phyloP scores from a whole-genome alignment of 1,140 invertebrate genomes.

The Drosophila albomicans region DNA sequence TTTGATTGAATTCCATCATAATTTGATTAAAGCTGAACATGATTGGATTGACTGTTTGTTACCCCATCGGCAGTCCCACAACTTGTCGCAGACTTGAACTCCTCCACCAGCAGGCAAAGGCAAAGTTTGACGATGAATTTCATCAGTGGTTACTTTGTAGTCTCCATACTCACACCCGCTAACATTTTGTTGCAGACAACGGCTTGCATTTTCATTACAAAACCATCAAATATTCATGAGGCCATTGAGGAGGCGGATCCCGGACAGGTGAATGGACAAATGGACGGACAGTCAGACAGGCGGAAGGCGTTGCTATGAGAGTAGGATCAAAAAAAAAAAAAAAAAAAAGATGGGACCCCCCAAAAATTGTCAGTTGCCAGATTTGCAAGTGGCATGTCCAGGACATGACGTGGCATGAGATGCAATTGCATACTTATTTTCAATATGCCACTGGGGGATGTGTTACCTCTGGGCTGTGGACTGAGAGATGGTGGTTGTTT shows the following conservation, averaged over 20 bases:
- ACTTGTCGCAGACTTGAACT: neutral
- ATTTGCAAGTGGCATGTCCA: slow-evolving; percentile 27
- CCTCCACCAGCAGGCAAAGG: neutral
- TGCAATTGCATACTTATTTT: slow-evolving; percentile 34
- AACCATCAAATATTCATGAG: slow-evolving; percentile 49
- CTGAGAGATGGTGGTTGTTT: slow-evolving; percentile 21
- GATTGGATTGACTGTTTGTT: neutral
- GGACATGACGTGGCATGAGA: slow-evolving; percentile 3
- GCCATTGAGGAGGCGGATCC: neutral
- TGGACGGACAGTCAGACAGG: too few relatives aligned
- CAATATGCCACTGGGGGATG: slow-evolving; percentile 29
- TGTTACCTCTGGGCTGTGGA: neutral
- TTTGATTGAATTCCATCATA: slow-evolving; percentile 5
- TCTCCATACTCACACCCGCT: neutral
- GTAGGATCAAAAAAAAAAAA: neutral
- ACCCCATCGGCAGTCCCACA: neutral
- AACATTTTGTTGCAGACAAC: neutral
- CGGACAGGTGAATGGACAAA: slow-evolving; percentile 8
- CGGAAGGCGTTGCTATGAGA: too few relatives aligned
- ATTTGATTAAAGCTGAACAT: slow-evolving; percentile 7
- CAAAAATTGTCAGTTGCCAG: slow-evolving; percentile 6
- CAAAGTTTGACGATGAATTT: slow-evolving; percentile 11
- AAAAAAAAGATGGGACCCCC: neutral
- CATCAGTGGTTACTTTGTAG: slow-evolving; percentile 6
- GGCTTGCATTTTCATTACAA: slow-evolving; percentile 38